Evolutionary conservation across 2,888 invertebrate species (phyloP).

Genomic region (Agriopis marginaria): DNA sequence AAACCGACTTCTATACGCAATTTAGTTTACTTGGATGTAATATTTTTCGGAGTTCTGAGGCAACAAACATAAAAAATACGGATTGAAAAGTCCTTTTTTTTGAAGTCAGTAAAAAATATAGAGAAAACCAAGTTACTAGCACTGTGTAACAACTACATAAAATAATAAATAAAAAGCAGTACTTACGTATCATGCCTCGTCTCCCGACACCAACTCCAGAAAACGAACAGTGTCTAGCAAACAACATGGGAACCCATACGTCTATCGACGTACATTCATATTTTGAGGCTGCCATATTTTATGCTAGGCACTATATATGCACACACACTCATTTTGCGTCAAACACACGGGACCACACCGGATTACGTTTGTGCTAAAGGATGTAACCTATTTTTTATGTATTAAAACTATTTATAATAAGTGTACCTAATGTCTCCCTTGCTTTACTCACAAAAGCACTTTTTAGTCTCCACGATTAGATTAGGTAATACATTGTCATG

Average conservation of each 20-base stretch:
- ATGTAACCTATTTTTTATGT: slow-evolving; percentile 39
- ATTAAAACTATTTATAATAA: not conserved
- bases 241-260: slow-evolving; percentile 8
- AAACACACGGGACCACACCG: slow-evolving; percentile 67
- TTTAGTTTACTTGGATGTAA: too few species aligned
- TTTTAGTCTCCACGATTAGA: not conserved
- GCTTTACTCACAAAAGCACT: not conserved
- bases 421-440: not conserved
- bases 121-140: not conserved
- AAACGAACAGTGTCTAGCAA: slow-evolving; percentile 21
- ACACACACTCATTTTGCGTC: slow-evolving; percentile 48
- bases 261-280: not conserved
- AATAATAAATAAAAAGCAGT: slow-evolving; percentile 57
- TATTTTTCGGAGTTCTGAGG: too few species aligned
- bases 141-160: slow-evolving; percentile 26
- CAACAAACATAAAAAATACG: too few species aligned
- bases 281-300: slow-evolving; percentile 15
- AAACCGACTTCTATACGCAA: too few species aligned
- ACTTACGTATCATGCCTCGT: slow-evolving; percentile 71
- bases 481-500: not conserved
- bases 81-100: too few species aligned
- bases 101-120: not conserved
- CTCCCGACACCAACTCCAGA: slow-evolving; percentile 81
- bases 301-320: slow-evolving; percentile 55
- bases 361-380: slow-evolving; percentile 72